phyloP scores from a whole-genome alignment of 1,140 invertebrate genomes.

The Portunus trituberculatus region DNA sequence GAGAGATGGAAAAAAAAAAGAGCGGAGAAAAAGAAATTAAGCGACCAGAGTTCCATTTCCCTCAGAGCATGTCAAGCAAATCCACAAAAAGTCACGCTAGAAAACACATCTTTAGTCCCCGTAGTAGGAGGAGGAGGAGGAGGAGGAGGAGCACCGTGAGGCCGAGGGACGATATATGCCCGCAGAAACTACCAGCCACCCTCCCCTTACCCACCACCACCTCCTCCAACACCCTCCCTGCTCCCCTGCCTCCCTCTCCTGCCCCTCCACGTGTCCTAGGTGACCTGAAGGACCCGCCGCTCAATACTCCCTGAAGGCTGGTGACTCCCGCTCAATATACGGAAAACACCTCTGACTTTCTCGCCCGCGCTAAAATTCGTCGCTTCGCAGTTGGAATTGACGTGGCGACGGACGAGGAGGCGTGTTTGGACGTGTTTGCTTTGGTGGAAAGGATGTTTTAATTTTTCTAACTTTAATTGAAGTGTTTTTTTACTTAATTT shows the following conservation, averaged over 20 bases:
- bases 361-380: neutral
- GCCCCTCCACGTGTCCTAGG: neutral
- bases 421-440: too few species aligned
- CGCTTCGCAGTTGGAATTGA: neutral
- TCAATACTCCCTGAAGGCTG: conserved; percentile 20
- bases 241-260: neutral
- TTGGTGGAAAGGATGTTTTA: too few species aligned
- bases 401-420: neutral
- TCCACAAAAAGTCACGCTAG: too few species aligned
- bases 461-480: too few species aligned
- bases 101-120: too few species aligned
- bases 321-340: conserved; percentile 9
- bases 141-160: too few species aligned
- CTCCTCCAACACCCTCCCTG: neutral
- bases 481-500: neutral
- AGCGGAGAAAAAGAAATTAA: neutral
- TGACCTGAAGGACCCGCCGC: conserved; percentile 16
- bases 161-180: neutral
- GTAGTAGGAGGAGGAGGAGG: too few species aligned
- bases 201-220: neutral
- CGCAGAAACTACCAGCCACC: neutral
- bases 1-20: too few species aligned
- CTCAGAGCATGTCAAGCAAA: too few species aligned
- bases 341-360: neutral
- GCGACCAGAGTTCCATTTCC: too few species aligned